Evolutionary conservation across 2,888 invertebrate genomes (phyloP), one percentile per base, ranked within the genome.

Genomic region (Norana najaformis): DNA sequence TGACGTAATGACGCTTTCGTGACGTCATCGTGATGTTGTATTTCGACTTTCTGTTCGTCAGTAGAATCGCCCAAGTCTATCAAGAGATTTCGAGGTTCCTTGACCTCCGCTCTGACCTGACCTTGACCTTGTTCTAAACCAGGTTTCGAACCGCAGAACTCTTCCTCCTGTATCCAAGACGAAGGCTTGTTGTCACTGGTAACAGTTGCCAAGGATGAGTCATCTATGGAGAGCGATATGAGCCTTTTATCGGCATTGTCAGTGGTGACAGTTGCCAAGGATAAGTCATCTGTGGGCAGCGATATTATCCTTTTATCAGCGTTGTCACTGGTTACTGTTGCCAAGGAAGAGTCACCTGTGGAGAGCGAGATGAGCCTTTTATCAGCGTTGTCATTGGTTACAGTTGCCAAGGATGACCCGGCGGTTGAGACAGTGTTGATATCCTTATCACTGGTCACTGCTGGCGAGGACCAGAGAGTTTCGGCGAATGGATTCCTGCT

Each of bases 51-150:
- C 69, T 69, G 30, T 36, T 85, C 85, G 3, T 85, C 37, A 5
- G 85, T 36, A 23, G 85, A 35, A 37, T 85, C 85, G 23, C 85
- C 85, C 36, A 85, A 37, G 34, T 85, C 85, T 35, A 85, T 85
- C 34, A 85, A 37, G 8, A 85, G 85, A 37, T 85, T 37, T 35
- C 37, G 85, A 85, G n/a, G 16, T n/a, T 69, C n/a, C 69, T 69
- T 69, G 69, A 47, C 47, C 47, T 47, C 47, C 2, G 6, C 47
- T 23, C 23, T 47, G 47, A 69, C 69, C 69, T 69, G 30, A n/a
- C 6, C 69, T 69, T 69, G 69, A 69, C 69, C n/a, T 13, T 69
- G n/a, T 4, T 69, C 69, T 69, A n/a, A n/a, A 30, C n/a, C 69
- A 69, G 69, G n/a, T n/a, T 69, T 69, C n/a, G 30, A n/a, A n/a